Base-by-base conservation (phyloP, 2,797 vertebrate species). In the Lithobates sylvaticus region DNA sequence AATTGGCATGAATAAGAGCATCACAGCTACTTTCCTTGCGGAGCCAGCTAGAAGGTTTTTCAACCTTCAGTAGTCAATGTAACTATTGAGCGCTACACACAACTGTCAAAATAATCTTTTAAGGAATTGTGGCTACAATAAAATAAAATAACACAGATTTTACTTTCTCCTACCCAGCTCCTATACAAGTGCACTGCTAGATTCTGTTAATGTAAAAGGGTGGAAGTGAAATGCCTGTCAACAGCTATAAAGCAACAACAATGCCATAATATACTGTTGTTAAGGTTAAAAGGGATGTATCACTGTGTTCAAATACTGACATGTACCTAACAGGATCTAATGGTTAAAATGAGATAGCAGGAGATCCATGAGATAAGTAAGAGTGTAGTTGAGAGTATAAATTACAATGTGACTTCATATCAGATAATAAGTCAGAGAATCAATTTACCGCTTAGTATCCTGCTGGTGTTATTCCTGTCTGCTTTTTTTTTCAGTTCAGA, bases 331-430 rank as follows among this genome's bases (percentile, higher is more conserved):
- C 47, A 81, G 68, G 69, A 70, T 72, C 29, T 54, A 81, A 81
- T 42, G 79, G 79, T 29, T 73, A 81, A 81, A 81, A 81, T 73
- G 69, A 58, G 79, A 81, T 72, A 72, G 54, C 50, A 64, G 70
- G 70, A 81, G 69, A 81, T 72, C 42, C 32, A 73, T 29, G 69
- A 81, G 79, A 72, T 73, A 81, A 50, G 39, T 72, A 58, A 16
- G 29, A 73, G 47, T 81, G 70, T 9, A 73, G 50, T 29, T 64
- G 50, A 73, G 79, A 81, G 79, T 72, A 73, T 81, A 81, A 72
- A 81, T 81, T 81, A 81, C 79, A 81, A 72, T 58, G 79, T 81
- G 79, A 73, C 47, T 72, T 81, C 69, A 81, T 39, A 81, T 81
- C 69, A 81, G 79, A 81, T 64, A 73, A 73, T 81, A 81, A 73